Conservation (phyloP, 2,888 invertebrate genomes). For the Dromius quadrimaculatus region DNA sequence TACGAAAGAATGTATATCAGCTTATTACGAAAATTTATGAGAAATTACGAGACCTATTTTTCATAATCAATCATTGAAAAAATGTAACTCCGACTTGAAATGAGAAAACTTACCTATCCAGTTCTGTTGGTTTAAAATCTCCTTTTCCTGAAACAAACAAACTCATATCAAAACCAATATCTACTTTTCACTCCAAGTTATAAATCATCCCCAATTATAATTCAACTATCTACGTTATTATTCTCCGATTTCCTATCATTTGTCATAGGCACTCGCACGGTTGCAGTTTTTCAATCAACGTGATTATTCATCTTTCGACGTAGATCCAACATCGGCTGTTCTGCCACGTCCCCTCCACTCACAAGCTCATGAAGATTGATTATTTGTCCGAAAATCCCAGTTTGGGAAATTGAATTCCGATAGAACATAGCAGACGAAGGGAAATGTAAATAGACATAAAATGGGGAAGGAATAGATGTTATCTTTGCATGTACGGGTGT, state of each 20-base stretch:
- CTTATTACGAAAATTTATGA: too few relatives aligned
- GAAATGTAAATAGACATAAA: too few relatives aligned
- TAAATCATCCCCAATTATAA: conserved; percentile 35
- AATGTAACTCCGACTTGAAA: too few relatives aligned
- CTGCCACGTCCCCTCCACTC: conserved; percentile 7
- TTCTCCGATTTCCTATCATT: conserved; percentile 46
- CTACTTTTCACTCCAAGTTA: too few relatives aligned
- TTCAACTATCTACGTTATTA: conserved; percentile 24
- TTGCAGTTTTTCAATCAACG: conserved; percentile 46
- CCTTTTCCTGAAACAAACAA: conserved; percentile 77
- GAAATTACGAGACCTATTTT: too few relatives aligned
- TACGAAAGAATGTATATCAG: too few relatives aligned
- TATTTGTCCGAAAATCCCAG: conserved; percentile 29
- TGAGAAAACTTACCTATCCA: conserved; percentile 78
- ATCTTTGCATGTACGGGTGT: too few relatives aligned
- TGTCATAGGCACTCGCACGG: conserved; percentile 27
- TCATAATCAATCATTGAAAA: too few relatives aligned
- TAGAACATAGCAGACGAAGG: conserved; percentile 3
- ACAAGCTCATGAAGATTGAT: conserved; percentile 42
- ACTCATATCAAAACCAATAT: conserved; percentile 52
- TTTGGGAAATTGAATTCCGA: conserved; percentile 37
- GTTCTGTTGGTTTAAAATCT: conserved; percentile 85
- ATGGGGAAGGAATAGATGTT: too few relatives aligned
- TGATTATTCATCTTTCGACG: conserved; percentile 43
- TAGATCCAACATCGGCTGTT: background rate